Evolutionary conservation across 2,113 vertebrate genomes (phyloP).

Genomic region (Heteronetta atricapilla): DNA sequence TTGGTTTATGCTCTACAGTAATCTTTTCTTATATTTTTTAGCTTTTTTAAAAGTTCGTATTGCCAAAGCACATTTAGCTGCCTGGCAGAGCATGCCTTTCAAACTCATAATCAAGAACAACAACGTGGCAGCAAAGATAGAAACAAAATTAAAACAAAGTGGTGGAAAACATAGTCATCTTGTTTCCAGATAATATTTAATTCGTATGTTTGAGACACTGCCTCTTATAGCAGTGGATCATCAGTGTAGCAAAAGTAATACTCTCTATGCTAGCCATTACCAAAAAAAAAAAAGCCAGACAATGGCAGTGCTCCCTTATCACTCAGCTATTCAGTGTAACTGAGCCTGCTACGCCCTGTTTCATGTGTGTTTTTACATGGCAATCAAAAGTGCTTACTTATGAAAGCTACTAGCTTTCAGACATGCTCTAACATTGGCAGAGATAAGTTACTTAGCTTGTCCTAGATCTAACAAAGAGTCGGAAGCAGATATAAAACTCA

Average conservation of each 20-base stretch:
- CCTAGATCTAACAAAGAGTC: background rate
- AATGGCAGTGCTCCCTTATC: background rate
- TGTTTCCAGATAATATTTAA: slow-evolving; percentile 1
- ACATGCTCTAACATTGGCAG: background rate
- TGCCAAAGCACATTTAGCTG: background rate
- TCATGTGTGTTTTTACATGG: background rate
- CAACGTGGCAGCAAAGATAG: background rate
- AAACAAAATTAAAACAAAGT: background rate
- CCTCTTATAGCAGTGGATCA: background rate
- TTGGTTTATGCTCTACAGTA: slow-evolving; percentile 23
- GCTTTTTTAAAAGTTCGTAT: background rate
- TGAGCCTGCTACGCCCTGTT: background rate
- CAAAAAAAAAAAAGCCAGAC: background rate
- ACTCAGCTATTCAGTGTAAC: background rate
- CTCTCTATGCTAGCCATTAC: background rate
- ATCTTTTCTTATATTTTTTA: background rate
- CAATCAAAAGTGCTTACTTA: background rate
- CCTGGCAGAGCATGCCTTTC: background rate
- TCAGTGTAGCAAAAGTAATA: background rate
- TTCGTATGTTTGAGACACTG: background rate
- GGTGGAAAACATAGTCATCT: background rate
- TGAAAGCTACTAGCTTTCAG: background rate
- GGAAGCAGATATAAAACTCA: fast-evolving
- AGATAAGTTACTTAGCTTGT: background rate
- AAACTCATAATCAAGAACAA: background rate